Base-by-base conservation (phyloP, 2,888 invertebrate genomes). In the Standfussiana lucernea region DNA sequence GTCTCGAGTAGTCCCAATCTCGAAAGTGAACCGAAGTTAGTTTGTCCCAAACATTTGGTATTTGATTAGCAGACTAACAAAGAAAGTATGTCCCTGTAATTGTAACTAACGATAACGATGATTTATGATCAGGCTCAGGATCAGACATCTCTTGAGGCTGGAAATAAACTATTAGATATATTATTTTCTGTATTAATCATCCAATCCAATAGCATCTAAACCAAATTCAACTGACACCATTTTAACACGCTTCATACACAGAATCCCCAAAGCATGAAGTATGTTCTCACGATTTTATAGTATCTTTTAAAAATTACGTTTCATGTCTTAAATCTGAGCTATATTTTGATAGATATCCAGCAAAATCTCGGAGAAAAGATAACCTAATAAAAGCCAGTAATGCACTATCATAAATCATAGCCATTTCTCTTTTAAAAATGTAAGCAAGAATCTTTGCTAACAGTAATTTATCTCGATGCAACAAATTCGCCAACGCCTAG, bases 401-500 rank as follows among this genome's bases (percentile, higher is more conserved):
- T 75, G 75, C 66, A 64, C 67, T 80, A 80, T 85, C 74, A 80
- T 84, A 83, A 72, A 69, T 80, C 82, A 67, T 45, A 42, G n/a
- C 35, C 18, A 65, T 61, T 65, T 62, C 47, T 79, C 32, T 45
- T 66, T 61, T 32, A 70, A 50, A 70, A 80, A 82, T 84, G 6
- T 79, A 50, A 50, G 35, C 56, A 32, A 37, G 72, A 50, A 62
- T 24, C 18, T 75, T 62, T 40, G 45, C 71, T 32, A 66, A 68
- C 53, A 72, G 75, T 68, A 74, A 81, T 84, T 78, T 68, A 61
- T 80, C 62, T 66, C 11, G 75, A 75, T 84, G 79, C 72, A 80
- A 71, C 62, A 68, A 84, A 81, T 82, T 85, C 80, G 83, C 83
- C 84, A 86, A 82, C 82, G 75, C 73, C 72, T 72, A 24, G 79